Evolutionary conservation across 2,888 invertebrate species (phyloP), one percentile per base, ranked within the genome.

Genomic region (Ormyrus labotus): DNA sequence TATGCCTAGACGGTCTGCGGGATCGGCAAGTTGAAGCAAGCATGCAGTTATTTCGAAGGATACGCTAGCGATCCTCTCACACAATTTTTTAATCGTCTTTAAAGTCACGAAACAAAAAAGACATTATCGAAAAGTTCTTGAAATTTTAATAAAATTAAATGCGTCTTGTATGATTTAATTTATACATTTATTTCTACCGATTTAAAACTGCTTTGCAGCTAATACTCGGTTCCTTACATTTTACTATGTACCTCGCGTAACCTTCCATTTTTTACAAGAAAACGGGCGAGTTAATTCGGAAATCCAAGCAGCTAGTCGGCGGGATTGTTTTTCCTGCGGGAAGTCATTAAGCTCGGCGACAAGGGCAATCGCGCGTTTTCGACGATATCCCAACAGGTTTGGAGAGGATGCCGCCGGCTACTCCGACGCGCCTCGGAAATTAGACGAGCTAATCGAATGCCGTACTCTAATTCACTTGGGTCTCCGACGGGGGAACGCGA

Each of bases 381-480:
- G 34, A 13, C 58, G 53, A 50, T 19, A 13, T 34, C 13, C 45
- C 34, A 6, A 0, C 13, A 7, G 34, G 70, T 71, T 60, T 71
- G 61, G 19, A 71, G 50, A 7, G 34, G 34, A 13, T 58, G 48
- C 34, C 34, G 34, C 34, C 34, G 34, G 34, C 34, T 34, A 34
- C 34, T 34, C 34, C 34, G 34, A 34, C 34, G 34, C 34, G 34
- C 3, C 34, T 58, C 60, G 51, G 45, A 57, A 34, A 34, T 34
- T 34, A 34, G 8, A 68, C 50, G 69, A 69, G 69, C 57, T 47
- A 69, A 69, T 69, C 69, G 57, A 69, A 57, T 34, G 47, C 57
- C 9, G 13, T 34, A 34, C 34, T 34, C 34, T 34, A 34, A 34
- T 34, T 34, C 34, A 34, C 34, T 34, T 34, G 34, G 34, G 34